Evolutionary conservation across 2,888 invertebrate genomes (phyloP).

Genomic region (Drosophila mettleri): DNA sequence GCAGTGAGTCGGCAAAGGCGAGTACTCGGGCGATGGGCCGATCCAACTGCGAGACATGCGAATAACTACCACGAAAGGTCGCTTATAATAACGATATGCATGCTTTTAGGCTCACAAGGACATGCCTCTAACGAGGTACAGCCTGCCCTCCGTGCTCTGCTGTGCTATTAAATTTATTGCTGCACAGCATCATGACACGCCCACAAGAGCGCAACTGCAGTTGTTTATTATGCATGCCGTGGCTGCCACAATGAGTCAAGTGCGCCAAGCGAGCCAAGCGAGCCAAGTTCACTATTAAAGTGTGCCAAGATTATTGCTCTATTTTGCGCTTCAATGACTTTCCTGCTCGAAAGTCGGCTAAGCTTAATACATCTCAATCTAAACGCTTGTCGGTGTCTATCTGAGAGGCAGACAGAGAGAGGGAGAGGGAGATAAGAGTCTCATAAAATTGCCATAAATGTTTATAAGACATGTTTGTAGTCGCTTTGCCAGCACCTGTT

Average conservation of each 20-base stretch:
- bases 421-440: background rate
- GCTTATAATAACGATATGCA: conserved; percentile 57
- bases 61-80: conserved; percentile 48
- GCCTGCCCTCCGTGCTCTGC: conserved; percentile 17
- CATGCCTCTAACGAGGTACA: conserved; percentile 13
- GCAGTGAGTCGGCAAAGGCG: conserved; percentile 22
- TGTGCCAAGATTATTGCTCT: conserved; percentile 73
- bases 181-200: conserved; percentile 43
- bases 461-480: conserved; percentile 74
- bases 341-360: conserved; percentile 38
- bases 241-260: conserved; percentile 12
- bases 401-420: conserved; percentile 4
- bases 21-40: background rate
- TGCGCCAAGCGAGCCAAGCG: too few species aligned
- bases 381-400: conserved; percentile 9
- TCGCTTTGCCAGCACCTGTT: conserved; percentile 37
- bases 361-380: conserved; percentile 39
- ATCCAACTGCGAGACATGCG: conserved; percentile 36
- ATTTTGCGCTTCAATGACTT: conserved; percentile 66
- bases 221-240: conserved; percentile 55
- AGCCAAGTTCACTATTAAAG: conserved; percentile 20
- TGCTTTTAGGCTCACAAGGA: conserved; percentile 59
- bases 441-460: conserved; percentile 73
- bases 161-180: conserved; percentile 47
- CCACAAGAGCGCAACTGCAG: conserved; percentile 40